phyloP scores from a whole-genome alignment of 2,113 vertebrate species.

The Calyptommatus sinebrachiatus region DNA sequence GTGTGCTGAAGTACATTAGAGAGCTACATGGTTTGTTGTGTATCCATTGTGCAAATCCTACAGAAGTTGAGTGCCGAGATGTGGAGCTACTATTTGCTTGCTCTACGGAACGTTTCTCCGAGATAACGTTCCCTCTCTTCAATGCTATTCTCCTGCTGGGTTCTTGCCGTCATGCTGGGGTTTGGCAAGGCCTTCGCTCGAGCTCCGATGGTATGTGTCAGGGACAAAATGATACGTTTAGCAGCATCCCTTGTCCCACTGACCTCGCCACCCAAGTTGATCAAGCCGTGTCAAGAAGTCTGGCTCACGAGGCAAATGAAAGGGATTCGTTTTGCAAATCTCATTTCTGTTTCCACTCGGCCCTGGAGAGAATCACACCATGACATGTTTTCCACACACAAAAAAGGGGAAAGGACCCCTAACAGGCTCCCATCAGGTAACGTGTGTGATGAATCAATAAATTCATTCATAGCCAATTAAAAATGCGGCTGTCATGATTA shows the following conservation, averaged over 20 bases:
- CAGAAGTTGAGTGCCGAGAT: slow-evolving; percentile 21
- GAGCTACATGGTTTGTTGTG: slow-evolving; percentile 56
- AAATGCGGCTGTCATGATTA: not conserved
- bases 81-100: slow-evolving; percentile 32
- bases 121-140: not conserved
- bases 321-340: slow-evolving; percentile 38
- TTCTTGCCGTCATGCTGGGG: slow-evolving; percentile 39
- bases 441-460: not conserved
- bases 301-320: slow-evolving; percentile 29
- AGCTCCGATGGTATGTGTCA: not conserved
- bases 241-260: slow-evolving; percentile 44
- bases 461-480: slow-evolving; percentile 3
- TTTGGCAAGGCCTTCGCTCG: slow-evolving; percentile 12
- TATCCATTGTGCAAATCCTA: slow-evolving; percentile 42
- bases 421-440: not conserved
- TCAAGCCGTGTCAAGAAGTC: slow-evolving; percentile 38
- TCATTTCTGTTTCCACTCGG: slow-evolving; percentile 28
- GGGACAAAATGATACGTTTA: slow-evolving; percentile 27
- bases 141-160: not conserved
- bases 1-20: too few species aligned
- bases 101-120: not conserved
- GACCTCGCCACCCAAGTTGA: slow-evolving; percentile 61
- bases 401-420: not conserved
- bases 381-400: slow-evolving; percentile 15
- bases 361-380: slow-evolving; percentile 11